phyloP scores from a whole-genome alignment of 2,797 vertebrate species.

The Cynopterus sphinx region DNA sequence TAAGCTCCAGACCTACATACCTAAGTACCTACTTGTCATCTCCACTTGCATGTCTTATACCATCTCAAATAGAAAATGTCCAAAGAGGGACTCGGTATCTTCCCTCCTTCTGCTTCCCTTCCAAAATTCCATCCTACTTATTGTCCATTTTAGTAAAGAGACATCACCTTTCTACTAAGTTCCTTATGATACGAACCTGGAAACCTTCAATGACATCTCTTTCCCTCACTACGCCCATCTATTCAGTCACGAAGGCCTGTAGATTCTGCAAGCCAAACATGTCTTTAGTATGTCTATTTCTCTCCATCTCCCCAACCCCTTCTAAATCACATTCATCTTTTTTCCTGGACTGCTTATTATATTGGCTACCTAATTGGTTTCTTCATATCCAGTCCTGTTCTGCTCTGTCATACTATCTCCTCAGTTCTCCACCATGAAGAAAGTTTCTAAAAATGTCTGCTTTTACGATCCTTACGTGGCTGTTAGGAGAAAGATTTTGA shows the following conservation, averaged over 20 bases:
- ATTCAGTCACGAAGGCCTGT: neutral
- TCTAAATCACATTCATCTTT: neutral
- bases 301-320: neutral
- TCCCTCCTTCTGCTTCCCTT: neutral
- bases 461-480: neutral
- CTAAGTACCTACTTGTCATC: neutral
- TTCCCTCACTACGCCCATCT: neutral
- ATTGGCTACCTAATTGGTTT: neutral
- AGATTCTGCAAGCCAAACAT: neutral
- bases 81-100: neutral
- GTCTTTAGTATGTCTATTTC: neutral
- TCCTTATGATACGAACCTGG: neutral
- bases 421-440: neutral
- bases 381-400: neutral
- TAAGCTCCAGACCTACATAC: neutral
- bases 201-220: neutral
- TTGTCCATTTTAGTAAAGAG: neutral
- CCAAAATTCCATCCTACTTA: neutral
- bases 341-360: neutral
- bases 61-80: neutral
- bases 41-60: neutral
- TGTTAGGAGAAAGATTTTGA: neutral
- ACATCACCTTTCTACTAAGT: neutral
- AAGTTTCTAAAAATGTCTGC: neutral
- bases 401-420: neutral